Evolutionary conservation across 2,888 invertebrate genomes (phyloP).

Genomic region (Acrobasis consociella): DNA sequence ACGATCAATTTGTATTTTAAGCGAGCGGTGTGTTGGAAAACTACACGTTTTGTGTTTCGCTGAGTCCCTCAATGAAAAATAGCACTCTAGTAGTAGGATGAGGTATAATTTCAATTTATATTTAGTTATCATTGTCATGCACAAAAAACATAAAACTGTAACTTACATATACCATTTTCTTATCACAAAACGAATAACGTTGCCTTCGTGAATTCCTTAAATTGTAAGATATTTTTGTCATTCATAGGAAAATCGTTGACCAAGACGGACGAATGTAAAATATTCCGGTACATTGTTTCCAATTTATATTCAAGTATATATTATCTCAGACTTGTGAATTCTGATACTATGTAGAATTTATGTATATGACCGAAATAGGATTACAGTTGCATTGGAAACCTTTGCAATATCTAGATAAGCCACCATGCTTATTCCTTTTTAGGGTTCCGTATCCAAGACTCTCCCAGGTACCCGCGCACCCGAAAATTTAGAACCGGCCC

Average conservation of each 20-base stretch:
- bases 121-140: too few species aligned
- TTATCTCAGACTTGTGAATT: slow-evolving; percentile 46
- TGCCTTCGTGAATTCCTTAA: not conserved
- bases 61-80: too few species aligned
- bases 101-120: too few species aligned
- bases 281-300: slow-evolving; percentile 45
- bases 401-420: slow-evolving; percentile 5
- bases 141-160: too few species aligned
- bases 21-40: too few species aligned
- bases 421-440: not conserved
- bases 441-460: too few species aligned
- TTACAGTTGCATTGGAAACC: slow-evolving; percentile 21
- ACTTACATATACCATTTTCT: too few species aligned
- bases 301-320: slow-evolving; percentile 56
- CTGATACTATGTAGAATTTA: slow-evolving; percentile 35
- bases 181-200: not conserved
- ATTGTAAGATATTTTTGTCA: slow-evolving; percentile 5
- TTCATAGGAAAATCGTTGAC: slow-evolving; percentile 38
- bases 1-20: too few species aligned
- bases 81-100: too few species aligned
- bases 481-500: too few species aligned
- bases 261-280: slow-evolving; percentile 52
- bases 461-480: too few species aligned
- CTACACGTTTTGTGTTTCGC: too few species aligned
- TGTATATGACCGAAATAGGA: slow-evolving; percentile 27